Conservation (phyloP, 2,113 vertebrate genomes). For the Malurus alboscapulatus region DNA sequence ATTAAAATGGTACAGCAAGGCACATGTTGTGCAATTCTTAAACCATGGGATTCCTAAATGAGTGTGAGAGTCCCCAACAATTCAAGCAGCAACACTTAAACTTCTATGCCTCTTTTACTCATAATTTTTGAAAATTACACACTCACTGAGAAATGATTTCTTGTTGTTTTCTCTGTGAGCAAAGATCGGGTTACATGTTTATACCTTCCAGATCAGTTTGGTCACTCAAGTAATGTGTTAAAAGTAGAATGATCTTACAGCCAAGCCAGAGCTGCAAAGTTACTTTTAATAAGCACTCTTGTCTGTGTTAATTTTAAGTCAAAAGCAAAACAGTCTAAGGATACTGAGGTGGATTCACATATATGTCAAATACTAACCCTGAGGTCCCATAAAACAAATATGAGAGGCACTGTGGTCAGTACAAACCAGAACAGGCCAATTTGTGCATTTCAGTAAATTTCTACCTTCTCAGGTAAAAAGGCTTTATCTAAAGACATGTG, state of each 20-base stretch:
- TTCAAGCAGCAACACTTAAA: not conserved
- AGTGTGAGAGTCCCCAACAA: not conserved
- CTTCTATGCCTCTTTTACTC: not conserved
- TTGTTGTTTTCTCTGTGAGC: not conserved
- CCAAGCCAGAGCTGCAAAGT: not conserved
- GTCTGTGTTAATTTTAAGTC: constrained; percentile 28
- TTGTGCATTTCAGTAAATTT: not conserved
- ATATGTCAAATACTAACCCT: not conserved
- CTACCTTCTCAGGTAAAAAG: not conserved
- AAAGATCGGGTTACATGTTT: constrained; percentile 16
- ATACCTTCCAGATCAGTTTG: not conserved
- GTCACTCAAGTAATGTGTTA: not conserved
- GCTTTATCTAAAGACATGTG: not conserved
- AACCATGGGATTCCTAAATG: not conserved
- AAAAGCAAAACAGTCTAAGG: not conserved
- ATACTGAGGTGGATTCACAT: not conserved
- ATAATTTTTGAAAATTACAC: not conserved
- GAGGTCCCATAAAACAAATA: not conserved
- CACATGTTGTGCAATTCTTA: not conserved
- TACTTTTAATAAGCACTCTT: constrained; percentile 24
- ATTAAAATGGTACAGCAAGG: not conserved
- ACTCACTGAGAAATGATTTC: not conserved
- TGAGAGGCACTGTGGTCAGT: not conserved
- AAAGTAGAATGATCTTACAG: not conserved
- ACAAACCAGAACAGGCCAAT: not conserved